Evolutionary conservation across 2,797 vertebrate species (phyloP), one percentile per base, ranked within the genome.

Genomic region (Bradypus variegatus): DNA sequence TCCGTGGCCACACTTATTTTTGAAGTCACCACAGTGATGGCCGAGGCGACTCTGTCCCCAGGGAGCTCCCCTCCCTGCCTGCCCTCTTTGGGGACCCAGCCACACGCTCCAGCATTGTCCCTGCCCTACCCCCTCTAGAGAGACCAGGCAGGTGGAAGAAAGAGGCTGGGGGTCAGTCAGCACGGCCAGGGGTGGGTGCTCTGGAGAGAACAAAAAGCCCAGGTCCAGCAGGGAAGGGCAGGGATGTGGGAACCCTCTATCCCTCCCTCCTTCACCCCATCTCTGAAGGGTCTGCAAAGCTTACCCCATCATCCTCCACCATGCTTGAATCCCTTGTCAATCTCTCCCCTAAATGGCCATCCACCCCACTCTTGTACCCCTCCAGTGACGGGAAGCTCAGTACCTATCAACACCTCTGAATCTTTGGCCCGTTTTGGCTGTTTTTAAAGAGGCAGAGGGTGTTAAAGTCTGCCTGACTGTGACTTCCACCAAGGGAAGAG

Each of bases 21-120:
- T 58, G 84, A 92, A 95, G 91, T 88, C 38, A 14, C 88, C 73
- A 5, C 77, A 86, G 81, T 31, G 84, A 58, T 58, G 55, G 53
- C 86, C 72, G 5, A 69, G 76, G 67, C 5, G 15, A 92, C 31
- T 6, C 36, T 6, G 41, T 67, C 86, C 45, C 77, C 73, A 36
- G 88, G 78, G 70, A 92, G 58, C 53, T 23, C 55, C 76, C 21
- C 21, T 27, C 60, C 76, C 21, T 4, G 8, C 45, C 33, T 10
- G 48, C 70, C 5, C 1, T 36, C 67, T 50, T 64, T 41, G 77
- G 58, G 2, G 45, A 1, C 4, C 25, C 1, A 7, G 78, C 64
- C 70, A 18, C 5, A 0, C 31, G 23, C 27, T 58, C 86, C 31
- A 25, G 60, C 75, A 6, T 3, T 3, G n/a, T 21, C 83, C 84